Percentiles rank a stretch among this genome's conserved stretches.
phyloP scores from a whole-genome alignment of 2,797 vertebrate species.

The Pterois miles region DNA sequence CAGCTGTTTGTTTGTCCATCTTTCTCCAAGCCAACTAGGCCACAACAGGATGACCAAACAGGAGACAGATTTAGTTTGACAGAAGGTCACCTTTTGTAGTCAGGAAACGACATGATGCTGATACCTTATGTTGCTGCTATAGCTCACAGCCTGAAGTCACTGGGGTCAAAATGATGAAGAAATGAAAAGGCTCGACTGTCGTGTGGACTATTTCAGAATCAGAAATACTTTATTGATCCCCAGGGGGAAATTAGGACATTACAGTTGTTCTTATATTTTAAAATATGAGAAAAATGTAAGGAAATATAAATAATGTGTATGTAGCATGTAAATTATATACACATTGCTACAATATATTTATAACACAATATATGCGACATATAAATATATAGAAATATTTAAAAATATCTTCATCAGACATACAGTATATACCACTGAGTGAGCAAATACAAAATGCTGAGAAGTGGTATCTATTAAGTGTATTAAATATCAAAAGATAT shows the following conservation, averaged over 20 bases:
- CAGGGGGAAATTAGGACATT: no score
- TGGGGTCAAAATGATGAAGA: conserved; percentile 24
- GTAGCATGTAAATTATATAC: rapidly evolving
- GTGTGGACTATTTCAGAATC: background rate
- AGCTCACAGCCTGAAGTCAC: background rate
- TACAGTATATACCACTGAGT: no score
- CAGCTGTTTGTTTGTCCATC: conserved; percentile 18
- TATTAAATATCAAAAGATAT: no score
- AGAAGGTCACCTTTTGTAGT: conserved; percentile 8
- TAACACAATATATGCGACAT: no score
- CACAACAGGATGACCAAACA: background rate
- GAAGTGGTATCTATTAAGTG: no score
- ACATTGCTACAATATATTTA: no score
- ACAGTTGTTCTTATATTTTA: no score
- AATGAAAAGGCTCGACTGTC: conserved; percentile 13
- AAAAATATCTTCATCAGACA: no score
- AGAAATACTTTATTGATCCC: background rate
- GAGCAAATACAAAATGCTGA: no score
- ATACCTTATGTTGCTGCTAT: background rate
- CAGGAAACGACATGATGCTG: background rate
- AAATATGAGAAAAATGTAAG: no score
- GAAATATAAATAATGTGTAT: no score
- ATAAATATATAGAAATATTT: no score
- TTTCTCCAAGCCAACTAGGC: conserved; percentile 6
- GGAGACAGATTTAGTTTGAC: background rate